Conservation (phyloP, 2,888 invertebrate genomes). For the Nomada ferruginata region DNA sequence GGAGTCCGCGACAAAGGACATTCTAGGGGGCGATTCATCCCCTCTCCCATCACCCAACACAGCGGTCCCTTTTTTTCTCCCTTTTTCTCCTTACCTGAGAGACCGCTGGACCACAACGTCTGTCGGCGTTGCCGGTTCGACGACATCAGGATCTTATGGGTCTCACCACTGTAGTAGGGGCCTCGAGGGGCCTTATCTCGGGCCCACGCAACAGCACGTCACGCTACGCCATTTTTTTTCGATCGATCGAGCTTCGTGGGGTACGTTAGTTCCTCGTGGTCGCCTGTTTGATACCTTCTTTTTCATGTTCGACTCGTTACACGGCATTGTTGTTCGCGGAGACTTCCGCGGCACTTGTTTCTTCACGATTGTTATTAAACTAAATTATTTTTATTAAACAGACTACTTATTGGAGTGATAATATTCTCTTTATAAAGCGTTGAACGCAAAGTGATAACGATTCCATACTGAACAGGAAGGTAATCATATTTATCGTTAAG, state of each 20-base stretch:
- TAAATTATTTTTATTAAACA: no score
- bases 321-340: slow-evolving; percentile 25
- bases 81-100: slow-evolving; percentile 66
- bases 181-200: slow-evolving; percentile 52
- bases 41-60: slow-evolving; percentile 28
- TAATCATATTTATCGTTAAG: no score
- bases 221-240: slow-evolving; percentile 59
- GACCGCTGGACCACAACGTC: slow-evolving; percentile 66
- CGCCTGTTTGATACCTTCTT: neutral
- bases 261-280: slow-evolving; percentile 10
- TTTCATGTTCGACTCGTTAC: slow-evolving; percentile 26
- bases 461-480: neutral
- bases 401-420: neutral
- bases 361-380: no score
- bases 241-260: slow-evolving; percentile 44
- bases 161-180: slow-evolving; percentile 34
- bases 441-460: neutral
- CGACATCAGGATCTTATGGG: slow-evolving; percentile 64
- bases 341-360: neutral
- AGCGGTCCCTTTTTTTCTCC: slow-evolving; percentile 51
- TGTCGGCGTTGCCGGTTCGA: slow-evolving; percentile 77
- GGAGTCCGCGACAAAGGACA: slow-evolving; percentile 81
- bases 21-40: slow-evolving; percentile 76
- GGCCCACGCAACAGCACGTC: slow-evolving; percentile 66
- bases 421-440: neutral